Conservation (phyloP, 2,888 invertebrate species). For the Argynnis bischoffii region DNA sequence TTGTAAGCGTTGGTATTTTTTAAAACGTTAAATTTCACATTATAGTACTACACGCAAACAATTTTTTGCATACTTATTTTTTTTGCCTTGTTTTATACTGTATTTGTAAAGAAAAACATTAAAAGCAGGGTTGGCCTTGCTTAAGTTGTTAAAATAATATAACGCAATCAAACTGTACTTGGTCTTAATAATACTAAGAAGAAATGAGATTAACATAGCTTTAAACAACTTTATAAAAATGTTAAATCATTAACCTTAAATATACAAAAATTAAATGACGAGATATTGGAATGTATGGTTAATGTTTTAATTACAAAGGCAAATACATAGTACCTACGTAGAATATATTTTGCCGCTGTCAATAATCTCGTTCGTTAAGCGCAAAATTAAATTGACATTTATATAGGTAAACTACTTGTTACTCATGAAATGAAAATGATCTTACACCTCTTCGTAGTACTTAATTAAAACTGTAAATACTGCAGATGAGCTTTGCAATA, state of each 20-base stretch:
- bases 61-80: not conserved
- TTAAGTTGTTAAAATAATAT: no score
- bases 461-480: no score
- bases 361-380: slow-evolving; percentile 2
- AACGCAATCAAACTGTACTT: no score
- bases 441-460: not conserved
- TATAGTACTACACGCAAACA: not conserved
- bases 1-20: slow-evolving; percentile 8
- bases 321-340: slow-evolving; percentile 1
- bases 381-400: slow-evolving; percentile 7
- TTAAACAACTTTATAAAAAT: no score
- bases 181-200: no score
- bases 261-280: not conserved
- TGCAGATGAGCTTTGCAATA: no score
- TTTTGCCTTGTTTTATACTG: not conserved
- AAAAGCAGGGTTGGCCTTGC: no score
- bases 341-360: slow-evolving; percentile 3
- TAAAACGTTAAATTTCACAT: slow-evolving; percentile 6
- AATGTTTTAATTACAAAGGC: slow-evolving; percentile 11
- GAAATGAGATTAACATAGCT: no score
- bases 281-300: slow-evolving; percentile 11
- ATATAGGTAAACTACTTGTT: slow-evolving; percentile 5
- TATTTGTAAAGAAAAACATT: no score
- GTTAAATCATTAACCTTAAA: no score
- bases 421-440: not conserved